A percentile compares a stretch with the other conserved stretches of the same genome.
phyloP scores from a whole-genome alignment of 2,888 invertebrate genomes.

The Ommatoiulus sabulosus region DNA sequence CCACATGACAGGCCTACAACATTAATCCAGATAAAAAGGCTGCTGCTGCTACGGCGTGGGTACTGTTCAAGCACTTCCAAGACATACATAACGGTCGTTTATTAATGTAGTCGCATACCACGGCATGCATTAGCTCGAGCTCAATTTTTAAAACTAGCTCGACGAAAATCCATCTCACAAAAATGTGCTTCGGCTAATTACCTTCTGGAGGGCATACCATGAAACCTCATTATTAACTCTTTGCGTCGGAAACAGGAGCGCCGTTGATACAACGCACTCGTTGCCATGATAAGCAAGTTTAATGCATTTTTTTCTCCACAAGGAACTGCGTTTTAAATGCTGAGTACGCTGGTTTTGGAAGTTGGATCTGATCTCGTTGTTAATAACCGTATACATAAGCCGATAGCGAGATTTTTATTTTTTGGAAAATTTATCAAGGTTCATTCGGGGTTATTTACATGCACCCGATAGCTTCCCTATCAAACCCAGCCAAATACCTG shows the following conservation, averaged over 20 bases:
- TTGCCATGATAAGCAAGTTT: background rate
- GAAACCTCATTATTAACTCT: slow-evolving; percentile 34
- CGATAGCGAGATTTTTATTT: background rate
- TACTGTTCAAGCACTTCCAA: background rate
- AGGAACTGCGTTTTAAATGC: background rate
- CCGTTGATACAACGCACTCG: background rate
- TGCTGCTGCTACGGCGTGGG: background rate
- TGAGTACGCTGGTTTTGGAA: too few species aligned
- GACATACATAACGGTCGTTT: slow-evolving; percentile 4
- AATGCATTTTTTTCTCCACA: background rate
- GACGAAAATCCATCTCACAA: background rate
- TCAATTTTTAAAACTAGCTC: background rate
- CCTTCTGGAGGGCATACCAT: slow-evolving; percentile 28
- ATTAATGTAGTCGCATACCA: background rate
- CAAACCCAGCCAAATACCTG: too few species aligned
- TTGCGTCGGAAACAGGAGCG: background rate
- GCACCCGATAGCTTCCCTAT: too few species aligned
- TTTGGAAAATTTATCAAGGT: background rate
- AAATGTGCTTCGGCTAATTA: slow-evolving; percentile 9
- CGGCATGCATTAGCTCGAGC: background rate
- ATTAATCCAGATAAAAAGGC: background rate
- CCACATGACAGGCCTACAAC: background rate
- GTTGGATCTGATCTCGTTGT: background rate
- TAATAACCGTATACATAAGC: background rate
- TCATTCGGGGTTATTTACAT: background rate